These are phyloP conservation scores for Limnodromus scolopaceus DNA, from an alignment of 2,797 vertebrate species.

Conservation along the genomic window DNA sequence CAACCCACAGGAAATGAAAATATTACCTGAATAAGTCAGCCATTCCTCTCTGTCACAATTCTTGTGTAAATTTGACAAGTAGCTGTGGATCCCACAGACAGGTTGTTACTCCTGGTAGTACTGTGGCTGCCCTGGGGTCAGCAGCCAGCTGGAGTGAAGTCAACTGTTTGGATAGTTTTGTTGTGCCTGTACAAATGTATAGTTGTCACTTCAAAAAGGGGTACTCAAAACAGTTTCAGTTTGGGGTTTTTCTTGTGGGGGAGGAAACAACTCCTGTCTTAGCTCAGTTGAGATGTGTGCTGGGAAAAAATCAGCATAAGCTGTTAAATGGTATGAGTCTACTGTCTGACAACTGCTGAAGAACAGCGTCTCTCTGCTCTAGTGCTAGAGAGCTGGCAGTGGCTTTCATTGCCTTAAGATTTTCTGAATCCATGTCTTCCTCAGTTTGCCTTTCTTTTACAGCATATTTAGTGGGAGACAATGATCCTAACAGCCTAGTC, in stretches of 20 bases:
- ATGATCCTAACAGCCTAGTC: not conserved
- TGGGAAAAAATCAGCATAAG: not conserved
- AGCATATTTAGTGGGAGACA: not conserved
- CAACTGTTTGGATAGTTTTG: not conserved
- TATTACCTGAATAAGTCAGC: not conserved
- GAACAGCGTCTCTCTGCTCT: not conserved
- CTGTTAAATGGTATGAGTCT: not conserved
- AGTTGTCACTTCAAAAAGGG: not conserved
- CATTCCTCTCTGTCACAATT: not conserved
- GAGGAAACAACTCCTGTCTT: not conserved
- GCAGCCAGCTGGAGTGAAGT: not conserved
- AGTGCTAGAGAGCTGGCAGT: not conserved
- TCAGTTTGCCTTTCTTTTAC: not conserved
- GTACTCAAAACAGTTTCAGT: not conserved
- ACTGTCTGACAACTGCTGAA: not conserved
- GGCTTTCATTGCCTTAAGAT: not conserved
- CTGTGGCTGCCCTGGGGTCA: not conserved
- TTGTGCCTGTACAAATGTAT: not conserved
- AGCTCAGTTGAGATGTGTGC: not conserved
- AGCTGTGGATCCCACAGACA: not conserved
- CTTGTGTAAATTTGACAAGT: not conserved
- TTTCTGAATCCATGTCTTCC: not conserved
- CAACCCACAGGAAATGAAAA: not conserved
- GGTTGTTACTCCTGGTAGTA: not conserved
- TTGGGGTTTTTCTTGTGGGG: no score